Conservation (phyloP, 37 sponge, comb jelly and placozoan species). For the Spongia lamella region DNA sequence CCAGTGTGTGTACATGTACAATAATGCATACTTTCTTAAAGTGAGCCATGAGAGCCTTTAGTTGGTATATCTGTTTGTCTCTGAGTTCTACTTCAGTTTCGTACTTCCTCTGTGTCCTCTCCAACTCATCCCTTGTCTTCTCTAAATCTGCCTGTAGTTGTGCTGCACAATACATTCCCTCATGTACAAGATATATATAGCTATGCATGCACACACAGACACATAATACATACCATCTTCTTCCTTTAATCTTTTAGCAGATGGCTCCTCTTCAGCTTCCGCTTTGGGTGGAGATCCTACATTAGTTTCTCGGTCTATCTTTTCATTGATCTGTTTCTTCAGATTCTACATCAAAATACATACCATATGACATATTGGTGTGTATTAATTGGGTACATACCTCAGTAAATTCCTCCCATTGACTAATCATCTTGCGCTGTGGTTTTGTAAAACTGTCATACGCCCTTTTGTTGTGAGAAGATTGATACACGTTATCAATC, state of each 20-base stretch:
- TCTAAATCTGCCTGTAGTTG: too few species aligned
- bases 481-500: conserved; percentile 41
- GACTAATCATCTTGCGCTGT: conserved; percentile 66
- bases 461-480: conserved; percentile 21
- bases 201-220: not conserved
- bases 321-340: conserved; percentile 6
- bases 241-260: conserved; percentile 19
- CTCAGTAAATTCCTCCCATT: conserved; percentile 53
- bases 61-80: conserved; percentile 37
- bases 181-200: not conserved
- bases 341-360: not conserved
- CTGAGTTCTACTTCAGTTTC: too few species aligned
- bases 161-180: too few species aligned
- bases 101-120: too few species aligned
- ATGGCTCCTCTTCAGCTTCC: conserved; percentile 25
- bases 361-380: not conserved
- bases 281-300: not conserved
- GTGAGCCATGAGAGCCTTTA: conserved; percentile 57
- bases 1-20: too few species aligned
- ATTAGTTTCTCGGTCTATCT: conserved; percentile 2
- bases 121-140: too few species aligned
- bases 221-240: not conserved
- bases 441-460: conserved; percentile 67
- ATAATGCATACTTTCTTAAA: conserved; percentile 54
- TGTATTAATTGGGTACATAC: conserved; percentile 12